Evolutionary conservation across 1,140 invertebrate species (phyloP), one percentile per base, ranked within the genome.

Genomic region (Eurosta solidaginis): DNA sequence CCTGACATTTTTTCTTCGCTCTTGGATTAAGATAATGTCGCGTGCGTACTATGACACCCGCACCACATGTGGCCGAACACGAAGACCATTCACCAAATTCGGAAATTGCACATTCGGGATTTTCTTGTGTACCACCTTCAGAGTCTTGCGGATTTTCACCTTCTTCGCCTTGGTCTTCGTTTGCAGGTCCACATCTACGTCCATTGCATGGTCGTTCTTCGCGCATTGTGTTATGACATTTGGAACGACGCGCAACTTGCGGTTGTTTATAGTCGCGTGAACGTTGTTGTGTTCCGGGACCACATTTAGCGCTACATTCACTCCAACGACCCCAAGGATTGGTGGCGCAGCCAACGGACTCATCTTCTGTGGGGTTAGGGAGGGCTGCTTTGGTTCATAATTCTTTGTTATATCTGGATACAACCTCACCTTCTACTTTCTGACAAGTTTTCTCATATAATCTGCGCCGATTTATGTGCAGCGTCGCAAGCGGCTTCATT

Each of bases 401-500:
- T 33, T 76, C 17, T 74, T n/a, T 4, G n/a, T 27, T 29, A 45
- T 12, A 29, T 20, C 4, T 2, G 68, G 14, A n/a, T 33, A 10
- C 9, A 10, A 12, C 73, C 75, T 73, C 42, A 79, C 78, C 36
- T 50, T 79, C 78, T 1, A 44, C 20, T 2, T 77, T 79, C 25
- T 45, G 27, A 87, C 96, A 97, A 27, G 90, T 92, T 88, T 96
- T 96, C 82, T 97, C 96, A 83, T 97, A 97, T 2, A 97, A 90
- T 12, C 96, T 88, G 79, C 96, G 92, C 14, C 96, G 89, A 9
- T 93, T 94, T 14, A 97, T 89, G 73, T 94, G 92, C 2, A 98
- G 89, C 45, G 92, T 91, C 0, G 96, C 98, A 81, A 99, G 90
- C 0, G 98, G 97, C 84, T 96, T 96, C 92, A 98, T 96, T 77